Conservation (phyloP, 2,113 vertebrate species). For the Rhinopomastus cyanomelas region DNA sequence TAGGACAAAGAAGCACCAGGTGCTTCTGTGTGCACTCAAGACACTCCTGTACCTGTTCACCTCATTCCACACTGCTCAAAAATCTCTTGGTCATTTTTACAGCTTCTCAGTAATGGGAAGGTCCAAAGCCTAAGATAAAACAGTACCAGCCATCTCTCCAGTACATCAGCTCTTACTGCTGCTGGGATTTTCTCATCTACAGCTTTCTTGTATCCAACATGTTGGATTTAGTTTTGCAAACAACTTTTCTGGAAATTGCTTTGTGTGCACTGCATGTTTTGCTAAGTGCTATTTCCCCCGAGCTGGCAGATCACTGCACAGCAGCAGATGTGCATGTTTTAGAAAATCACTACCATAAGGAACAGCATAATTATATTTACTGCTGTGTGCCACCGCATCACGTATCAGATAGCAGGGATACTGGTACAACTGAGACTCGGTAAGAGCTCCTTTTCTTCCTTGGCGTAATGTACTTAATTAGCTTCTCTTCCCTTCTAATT, state of each 20-base stretch:
- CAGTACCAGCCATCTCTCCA: neutral
- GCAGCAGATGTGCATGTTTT: constrained; percentile 68
- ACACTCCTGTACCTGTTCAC: neutral
- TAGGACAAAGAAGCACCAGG: rapidly evolving
- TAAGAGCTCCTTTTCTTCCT: constrained; percentile 3
- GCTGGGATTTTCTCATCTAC: constrained; percentile 13
- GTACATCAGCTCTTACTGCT: neutral
- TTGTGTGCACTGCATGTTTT: constrained; percentile 61
- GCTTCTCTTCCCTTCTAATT: constrained; percentile 2
- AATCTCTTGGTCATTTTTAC: neutral
- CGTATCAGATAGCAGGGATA: constrained; percentile 5
- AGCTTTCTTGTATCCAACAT: neutral
- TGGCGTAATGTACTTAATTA: constrained; percentile 19
- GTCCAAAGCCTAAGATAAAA: neutral
- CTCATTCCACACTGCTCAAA: neutral
- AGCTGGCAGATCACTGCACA: constrained; percentile 57
- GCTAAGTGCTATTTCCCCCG: constrained; percentile 69
- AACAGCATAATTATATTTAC: constrained; percentile 74
- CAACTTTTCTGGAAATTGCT: constrained; percentile 64
- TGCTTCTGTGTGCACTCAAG: neutral
- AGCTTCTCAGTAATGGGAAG: neutral
- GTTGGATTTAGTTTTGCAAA: constrained; percentile 56
- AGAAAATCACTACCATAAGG: constrained; percentile 70
- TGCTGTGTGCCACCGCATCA: constrained; percentile 48
- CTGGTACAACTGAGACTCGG: constrained; percentile 32